Evolutionary conservation across 2,888 invertebrate species (phyloP).

Genomic region (Hirtodrosophila cameraria): DNA sequence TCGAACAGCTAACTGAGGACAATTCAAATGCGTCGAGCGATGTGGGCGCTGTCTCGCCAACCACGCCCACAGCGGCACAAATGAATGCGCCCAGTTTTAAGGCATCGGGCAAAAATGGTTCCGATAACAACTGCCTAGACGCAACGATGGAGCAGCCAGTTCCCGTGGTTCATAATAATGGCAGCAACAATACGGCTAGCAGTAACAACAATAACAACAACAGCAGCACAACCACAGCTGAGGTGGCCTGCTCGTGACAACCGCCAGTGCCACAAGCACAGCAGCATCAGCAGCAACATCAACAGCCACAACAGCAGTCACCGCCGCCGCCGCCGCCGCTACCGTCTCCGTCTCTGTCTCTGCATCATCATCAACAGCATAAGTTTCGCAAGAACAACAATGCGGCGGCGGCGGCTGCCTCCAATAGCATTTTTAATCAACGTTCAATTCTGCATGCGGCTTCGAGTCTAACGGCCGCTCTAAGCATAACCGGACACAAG

Average conservation of each 20-base stretch:
- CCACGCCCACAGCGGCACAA: slow-evolving; percentile 76
- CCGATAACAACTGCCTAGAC: slow-evolving; percentile 49
- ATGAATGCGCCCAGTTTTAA: slow-evolving; percentile 72
- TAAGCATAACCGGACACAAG: slow-evolving; percentile 77
- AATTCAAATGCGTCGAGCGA: slow-evolving; percentile 83
- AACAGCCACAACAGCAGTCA: slow-evolving; percentile 35
- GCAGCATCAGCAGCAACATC: slow-evolving; percentile 40
- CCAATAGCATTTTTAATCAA: slow-evolving; percentile 82
- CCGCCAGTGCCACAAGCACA: slow-evolving; percentile 65
- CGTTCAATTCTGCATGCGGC: slow-evolving; percentile 76
- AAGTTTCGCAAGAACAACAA: slow-evolving; percentile 83
- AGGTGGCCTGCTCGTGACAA: slow-evolving; percentile 84
- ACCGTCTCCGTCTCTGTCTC: slow-evolving; percentile 37
- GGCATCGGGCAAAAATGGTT: slow-evolving; percentile 56
- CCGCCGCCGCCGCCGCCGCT: slow-evolving; percentile 52
- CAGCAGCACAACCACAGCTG: slow-evolving; percentile 72
- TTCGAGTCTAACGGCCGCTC: slow-evolving; percentile 73
- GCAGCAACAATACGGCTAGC: slow-evolving; percentile 42
- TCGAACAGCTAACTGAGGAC: slow-evolving; percentile 75
- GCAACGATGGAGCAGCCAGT: slow-evolving; percentile 39
- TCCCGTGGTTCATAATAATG: slow-evolving; percentile 38
- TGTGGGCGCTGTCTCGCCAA: slow-evolving; percentile 69
- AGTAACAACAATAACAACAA: slow-evolving; percentile 45
- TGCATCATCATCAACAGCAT: slow-evolving; percentile 77
- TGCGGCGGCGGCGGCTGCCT: slow-evolving; percentile 82